Base-by-base conservation (phyloP, 2,797 vertebrate species). In the Halcyon smyrnensis region DNA sequence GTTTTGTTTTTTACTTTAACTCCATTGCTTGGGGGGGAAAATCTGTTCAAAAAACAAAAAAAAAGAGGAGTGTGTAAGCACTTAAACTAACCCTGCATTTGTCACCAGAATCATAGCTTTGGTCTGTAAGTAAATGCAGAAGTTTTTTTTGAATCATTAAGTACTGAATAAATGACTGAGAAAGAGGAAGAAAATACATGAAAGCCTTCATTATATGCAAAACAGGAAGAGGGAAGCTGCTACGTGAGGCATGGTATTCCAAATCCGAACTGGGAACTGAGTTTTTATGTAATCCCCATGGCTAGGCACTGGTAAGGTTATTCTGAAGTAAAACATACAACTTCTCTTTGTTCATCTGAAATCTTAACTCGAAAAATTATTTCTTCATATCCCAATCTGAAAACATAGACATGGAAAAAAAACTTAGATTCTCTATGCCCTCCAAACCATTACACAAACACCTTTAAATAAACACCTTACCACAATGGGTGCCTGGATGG, bases 121-220 rank as follows among this genome's bases (percentile, higher is more conserved):
- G 76, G 14, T 64, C 34, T 84, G 60, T 36, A 73, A 76, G 70
- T 62, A 81, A 76, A 48, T 50, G 37, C 45, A 60, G 23, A 87
- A 59, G 30, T 45, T 80, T 85, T 85, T 48, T 86, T 50, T 92
- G 41, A 68, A 80, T 69, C 37, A 43, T 43, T 82, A 82, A 65
- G 15, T 56, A 87, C 6, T 5, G 7, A 91, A 64, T 36, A 83
- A 86, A 81, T 69, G 18, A 43, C 19, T 2, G 13, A 89, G 73
- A 86, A 85, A 51, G 37, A 93, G 37, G 50, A 82, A 94, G 51
- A 93, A 95, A 93, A 87, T 56, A 73, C 39, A 83, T 41, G 15
- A 90, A 89, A 90, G 21, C 45, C 32, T 65, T 81, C 41, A 76
- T 65, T 83, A 77, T 36, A 85, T 14, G 37, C 69, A 93, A 86